These are phyloP conservation scores for Lonchura striata DNA, from an alignment of 2,113 vertebrate genomes.

Conservation along the genomic window DNA sequence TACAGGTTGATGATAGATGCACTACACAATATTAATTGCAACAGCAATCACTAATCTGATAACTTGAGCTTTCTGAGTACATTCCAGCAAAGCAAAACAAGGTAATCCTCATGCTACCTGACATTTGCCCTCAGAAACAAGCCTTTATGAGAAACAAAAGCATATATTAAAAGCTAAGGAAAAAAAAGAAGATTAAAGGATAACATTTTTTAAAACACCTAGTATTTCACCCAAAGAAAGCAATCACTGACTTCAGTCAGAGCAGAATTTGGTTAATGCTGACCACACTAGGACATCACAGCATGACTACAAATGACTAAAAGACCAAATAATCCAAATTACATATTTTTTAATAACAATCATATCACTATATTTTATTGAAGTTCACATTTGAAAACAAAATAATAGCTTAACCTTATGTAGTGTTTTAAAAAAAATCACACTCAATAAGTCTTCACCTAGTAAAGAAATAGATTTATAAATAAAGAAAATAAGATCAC, in stretches of 20 bases:
- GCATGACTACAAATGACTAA: background rate
- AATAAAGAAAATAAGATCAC: background rate
- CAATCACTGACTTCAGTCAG: background rate
- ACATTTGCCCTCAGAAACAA: constrained; percentile 29
- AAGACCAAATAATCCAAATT: background rate
- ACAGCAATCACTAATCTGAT: constrained; percentile 2
- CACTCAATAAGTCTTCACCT: background rate
- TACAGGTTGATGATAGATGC: background rate
- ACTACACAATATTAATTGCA: constrained; percentile 36
- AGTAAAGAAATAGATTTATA: background rate
- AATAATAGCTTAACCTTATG: background rate
- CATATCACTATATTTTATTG: background rate
- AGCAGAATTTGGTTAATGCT: background rate
- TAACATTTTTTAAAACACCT: background rate
- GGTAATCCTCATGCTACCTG: constrained; percentile 12
- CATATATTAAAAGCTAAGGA: background rate
- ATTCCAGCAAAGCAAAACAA: constrained; percentile 42
- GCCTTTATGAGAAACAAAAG: background rate
- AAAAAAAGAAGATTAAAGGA: constrained; percentile 29
- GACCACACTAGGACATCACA: background rate
- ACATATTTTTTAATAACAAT: background rate
- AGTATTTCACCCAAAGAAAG: background rate
- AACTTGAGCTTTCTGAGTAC: background rate
- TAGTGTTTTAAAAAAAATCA: background rate
- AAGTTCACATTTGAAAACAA: background rate